Conservation (phyloP, 1,140 invertebrate genomes). For the Drosophila hydei region DNA sequence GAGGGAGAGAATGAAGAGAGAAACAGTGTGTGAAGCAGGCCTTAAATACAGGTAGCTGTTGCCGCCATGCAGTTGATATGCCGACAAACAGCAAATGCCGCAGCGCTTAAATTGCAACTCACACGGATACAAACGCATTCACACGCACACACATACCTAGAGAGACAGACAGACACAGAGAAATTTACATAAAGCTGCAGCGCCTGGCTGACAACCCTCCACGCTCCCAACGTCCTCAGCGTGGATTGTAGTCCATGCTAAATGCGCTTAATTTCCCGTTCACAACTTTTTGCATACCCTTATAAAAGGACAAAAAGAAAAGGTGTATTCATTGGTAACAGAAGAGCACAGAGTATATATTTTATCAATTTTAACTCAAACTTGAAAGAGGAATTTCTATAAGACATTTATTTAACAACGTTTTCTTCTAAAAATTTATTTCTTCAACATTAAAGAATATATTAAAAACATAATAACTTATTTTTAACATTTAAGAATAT, state of each 20-base stretch:
- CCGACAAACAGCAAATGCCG: constrained; percentile 71
- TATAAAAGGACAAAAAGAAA: neutral
- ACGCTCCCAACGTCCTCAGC: neutral
- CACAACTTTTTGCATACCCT: constrained; percentile 47
- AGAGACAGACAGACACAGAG: constrained; percentile 14
- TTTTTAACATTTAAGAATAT: no score
- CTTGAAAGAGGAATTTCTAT: no score
- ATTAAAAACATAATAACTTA: no score
- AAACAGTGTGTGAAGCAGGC: neutral
- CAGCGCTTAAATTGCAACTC: constrained; percentile 66
- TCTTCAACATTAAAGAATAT: no score
- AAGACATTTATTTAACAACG: no score
- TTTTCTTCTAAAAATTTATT: no score
- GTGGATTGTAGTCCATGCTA: constrained; percentile 43
- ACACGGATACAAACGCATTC: constrained; percentile 19
- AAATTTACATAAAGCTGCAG: constrained; percentile 59
- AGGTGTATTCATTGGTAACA: neutral
- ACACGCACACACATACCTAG: constrained; percentile 7
- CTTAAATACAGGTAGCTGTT: constrained; percentile 50
- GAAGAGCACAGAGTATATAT: no score
- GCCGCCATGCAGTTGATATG: constrained; percentile 48
- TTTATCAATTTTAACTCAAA: no score
- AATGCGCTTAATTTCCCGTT: constrained; percentile 78
- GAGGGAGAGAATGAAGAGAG: neutral
- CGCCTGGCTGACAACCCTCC: constrained; percentile 5